Conservation (phyloP, 2,888 invertebrate genomes). For the Nephrocerus scutellatus region DNA sequence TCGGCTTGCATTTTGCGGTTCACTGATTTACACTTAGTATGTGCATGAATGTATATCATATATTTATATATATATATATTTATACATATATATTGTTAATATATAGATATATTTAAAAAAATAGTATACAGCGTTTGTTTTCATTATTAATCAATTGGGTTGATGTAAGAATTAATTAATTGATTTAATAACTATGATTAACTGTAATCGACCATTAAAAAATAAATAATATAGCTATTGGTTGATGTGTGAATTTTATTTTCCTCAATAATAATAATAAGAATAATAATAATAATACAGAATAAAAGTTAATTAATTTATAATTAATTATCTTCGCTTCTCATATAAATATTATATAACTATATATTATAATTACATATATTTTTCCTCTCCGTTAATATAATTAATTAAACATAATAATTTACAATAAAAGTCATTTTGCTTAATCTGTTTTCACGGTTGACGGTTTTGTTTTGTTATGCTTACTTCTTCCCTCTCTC, state of each 20-base stretch:
- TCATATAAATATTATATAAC: no score
- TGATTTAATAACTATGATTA: no score
- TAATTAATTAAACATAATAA: no score
- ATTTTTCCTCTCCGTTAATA: no score
- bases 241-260: background rate
- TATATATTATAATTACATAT: no score
- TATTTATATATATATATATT: conserved; percentile 30
- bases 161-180: background rate
- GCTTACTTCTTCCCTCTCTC: conserved; percentile 14
- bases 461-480: conserved; percentile 13
- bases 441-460: no score
- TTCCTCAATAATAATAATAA: conserved; percentile 2
- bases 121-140: conserved; percentile 32
- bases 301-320: background rate
- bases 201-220: no score
- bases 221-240: background rate
- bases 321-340: no score
- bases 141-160: conserved; percentile 12
- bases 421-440: no score
- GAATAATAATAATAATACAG: conserved; percentile 1
- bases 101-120: conserved; percentile 29
- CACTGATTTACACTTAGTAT: conserved; percentile 26
- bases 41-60: conserved; percentile 23
- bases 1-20: conserved; percentile 8
- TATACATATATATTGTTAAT: conserved; percentile 24